A percentile compares a stretch with the other conserved stretches of the same genome.
Evolutionary conservation across 2,888 invertebrate species (phyloP).

Genomic region (Unio delphinus): DNA sequence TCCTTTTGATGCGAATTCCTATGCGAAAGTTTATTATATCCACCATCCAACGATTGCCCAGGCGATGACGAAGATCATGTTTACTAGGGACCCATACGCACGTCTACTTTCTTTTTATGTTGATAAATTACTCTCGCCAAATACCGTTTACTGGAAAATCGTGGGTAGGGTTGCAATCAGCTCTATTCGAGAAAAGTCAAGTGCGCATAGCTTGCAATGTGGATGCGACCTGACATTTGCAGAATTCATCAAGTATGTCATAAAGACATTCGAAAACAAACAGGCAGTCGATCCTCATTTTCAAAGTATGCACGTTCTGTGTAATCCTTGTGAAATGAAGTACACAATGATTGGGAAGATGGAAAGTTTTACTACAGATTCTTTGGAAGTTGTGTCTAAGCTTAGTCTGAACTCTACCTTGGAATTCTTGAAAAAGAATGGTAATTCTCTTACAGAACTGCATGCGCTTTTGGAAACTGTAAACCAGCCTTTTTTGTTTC

Average conservation of each 20-base stretch:
- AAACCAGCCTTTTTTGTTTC: constrained; percentile 18
- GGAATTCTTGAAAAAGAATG: neutral
- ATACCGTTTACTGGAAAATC: constrained; percentile 22
- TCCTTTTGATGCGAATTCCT: too few species aligned
- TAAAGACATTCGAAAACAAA: neutral
- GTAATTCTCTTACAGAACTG: constrained; percentile 1
- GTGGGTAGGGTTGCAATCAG: neutral
- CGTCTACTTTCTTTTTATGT: constrained; percentile 27
- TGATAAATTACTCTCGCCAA: constrained; percentile 34
- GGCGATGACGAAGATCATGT: constrained; percentile 19
- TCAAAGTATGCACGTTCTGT: constrained; percentile 2
- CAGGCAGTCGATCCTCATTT: constrained; percentile 5
- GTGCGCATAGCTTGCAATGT: neutral
- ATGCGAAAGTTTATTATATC: too few species aligned
- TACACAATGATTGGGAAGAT: constrained; percentile 22
- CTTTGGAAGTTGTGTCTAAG: constrained; percentile 13
- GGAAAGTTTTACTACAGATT: constrained; percentile 27
- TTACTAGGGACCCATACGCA: constrained; percentile 27
- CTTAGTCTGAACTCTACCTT: constrained; percentile 6
- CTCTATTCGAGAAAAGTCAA: neutral
- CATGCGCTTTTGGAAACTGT: constrained; percentile 26
- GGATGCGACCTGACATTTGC: constrained; percentile 13
- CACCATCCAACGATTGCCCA: neutral
- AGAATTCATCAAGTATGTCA: constrained; percentile 8
- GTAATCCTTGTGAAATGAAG: constrained; percentile 6